Base-by-base conservation (phyloP, 2,113 vertebrate genomes). In the Orycteropus afer region DNA sequence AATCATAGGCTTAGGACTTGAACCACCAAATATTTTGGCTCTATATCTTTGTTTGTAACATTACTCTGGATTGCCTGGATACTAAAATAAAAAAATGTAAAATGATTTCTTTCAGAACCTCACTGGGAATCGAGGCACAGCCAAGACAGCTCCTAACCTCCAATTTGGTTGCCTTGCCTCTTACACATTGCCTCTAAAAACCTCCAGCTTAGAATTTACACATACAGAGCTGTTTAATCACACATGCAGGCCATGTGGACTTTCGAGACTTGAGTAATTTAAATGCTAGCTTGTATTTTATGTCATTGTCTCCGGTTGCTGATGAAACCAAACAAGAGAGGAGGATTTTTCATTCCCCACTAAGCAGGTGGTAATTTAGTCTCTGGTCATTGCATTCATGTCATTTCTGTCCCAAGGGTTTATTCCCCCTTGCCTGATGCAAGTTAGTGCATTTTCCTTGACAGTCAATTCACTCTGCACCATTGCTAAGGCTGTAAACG, bases 241-340 rank as follows among this genome's bases (percentile, higher is more conserved):
- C 57, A 76, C 15, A 27, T 84, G 51, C 34, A 84, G 61, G 86
- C 49, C 71, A 9, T 0, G 45, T 77, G 89, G 27, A 65, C 34
- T 94, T 53, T n/a, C 25, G 29, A 83, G 67, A 37, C 61, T 53
- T 85, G 53, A 89, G 81, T 93, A 73, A 82, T 95, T 81, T 32
- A 90, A 91, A 8, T 42, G 34, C 57, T 32, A 15, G 79, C 45
- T 81, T 96, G 25, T 93, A 67, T 93, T 93, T 96, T 71, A 84
- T 95, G 49, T 76, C 92, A 78, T 77, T 86, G 69, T 91, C 92
- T 95, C n/a, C 82, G 55, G 57, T 77, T 84, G 74, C 95, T 51
- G 69, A 88, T 96, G 37, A 91, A 97, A 88, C n/a, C 78, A 82
- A 92, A 81, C 89, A 84, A 63, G 42, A 5, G 1, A 84, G 51